Evolutionary conservation across 2,113 vertebrate species (phyloP), one percentile per base, ranked within the genome.

Genomic region (Eublepharis macularius): DNA sequence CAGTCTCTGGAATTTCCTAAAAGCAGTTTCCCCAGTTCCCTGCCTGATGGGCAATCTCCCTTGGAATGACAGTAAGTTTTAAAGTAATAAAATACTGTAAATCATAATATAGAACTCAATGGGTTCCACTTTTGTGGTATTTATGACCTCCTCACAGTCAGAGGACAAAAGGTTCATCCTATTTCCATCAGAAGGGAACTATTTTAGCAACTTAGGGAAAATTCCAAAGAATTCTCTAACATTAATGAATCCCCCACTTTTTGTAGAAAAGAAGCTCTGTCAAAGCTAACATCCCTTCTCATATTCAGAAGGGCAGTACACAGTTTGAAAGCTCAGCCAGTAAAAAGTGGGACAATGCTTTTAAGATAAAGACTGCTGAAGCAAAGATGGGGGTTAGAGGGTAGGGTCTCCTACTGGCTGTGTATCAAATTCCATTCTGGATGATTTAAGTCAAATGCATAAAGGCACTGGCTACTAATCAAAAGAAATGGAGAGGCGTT

Each of bases 161-260:
- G 54, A 57, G 54, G 54, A 24, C 54, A 57, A 57, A 57, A 57
- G 21, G 54, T 57, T 57, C 54, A 6, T 6, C 21, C 54, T 24
- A 24, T 57, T 57, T 24, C 7, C 54, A 24, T 21, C 14, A 24
- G 54, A 21, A 21, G 54, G 54, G 54, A 57, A 47, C n/a, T n/a
- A n/a, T n/a, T n/a, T n/a, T n/a, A n/a, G n/a, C n/a, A n/a, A 77
- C 88, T 92, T 76, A 34, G 90, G 84, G 90, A 86, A 92, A 82
- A 90, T 80, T 88, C 81, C 80, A 91, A 86, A 94, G 85, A 92
- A 87, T 51, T 76, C 84, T 80, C 89, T 91, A 83, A 76, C 85
- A 16, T 76, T 92, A 95, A 94, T 76, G 83, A 93, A 93, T 85
- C 87, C 94, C 87, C 73, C 68, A 72, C 47, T 72, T 90, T 94